Conservation (phyloP, 2,888 invertebrate species). For the Atethmia centrago region DNA sequence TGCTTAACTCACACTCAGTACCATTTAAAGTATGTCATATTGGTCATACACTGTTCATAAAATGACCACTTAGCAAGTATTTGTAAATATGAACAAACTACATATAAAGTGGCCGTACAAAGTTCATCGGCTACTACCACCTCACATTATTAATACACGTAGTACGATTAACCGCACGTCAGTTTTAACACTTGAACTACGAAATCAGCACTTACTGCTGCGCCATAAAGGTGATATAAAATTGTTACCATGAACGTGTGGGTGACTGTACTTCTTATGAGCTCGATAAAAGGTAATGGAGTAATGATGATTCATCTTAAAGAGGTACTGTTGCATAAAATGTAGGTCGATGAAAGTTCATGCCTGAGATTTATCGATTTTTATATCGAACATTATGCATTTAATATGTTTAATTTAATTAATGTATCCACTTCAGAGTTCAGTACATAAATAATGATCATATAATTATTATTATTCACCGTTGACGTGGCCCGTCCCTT, state of each 20-base stretch:
- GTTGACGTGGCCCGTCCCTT: background rate
- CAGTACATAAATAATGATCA: constrained; percentile 22
- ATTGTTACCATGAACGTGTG: background rate
- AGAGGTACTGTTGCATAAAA: constrained; percentile 77
- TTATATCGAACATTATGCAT: constrained; percentile 52
- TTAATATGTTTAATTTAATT: constrained; percentile 34
- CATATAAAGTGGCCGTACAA: constrained; percentile 44
- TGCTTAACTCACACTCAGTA: constrained; percentile 1
- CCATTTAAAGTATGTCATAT: constrained; percentile 33
- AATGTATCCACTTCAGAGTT: constrained; percentile 31
- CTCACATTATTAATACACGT: constrained; percentile 41
- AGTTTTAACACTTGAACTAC: constrained; percentile 4
- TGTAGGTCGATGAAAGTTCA: constrained; percentile 80
- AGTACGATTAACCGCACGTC: background rate
- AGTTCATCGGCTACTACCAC: constrained; percentile 60
- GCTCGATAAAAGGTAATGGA: constrained; percentile 69
- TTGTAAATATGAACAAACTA: constrained; percentile 49
- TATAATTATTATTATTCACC: constrained; percentile 18
- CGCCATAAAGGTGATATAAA: background rate
- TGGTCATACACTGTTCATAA: constrained; percentile 39
- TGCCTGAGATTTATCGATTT: constrained; percentile 60
- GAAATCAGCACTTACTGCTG: constrained; percentile 11
- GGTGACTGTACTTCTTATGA: constrained; percentile 54
- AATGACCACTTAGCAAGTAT: constrained; percentile 53
- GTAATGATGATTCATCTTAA: constrained; percentile 77